phyloP scores from a whole-genome alignment of 2,888 invertebrate species.

The Drosophila parthenogenetica region DNA sequence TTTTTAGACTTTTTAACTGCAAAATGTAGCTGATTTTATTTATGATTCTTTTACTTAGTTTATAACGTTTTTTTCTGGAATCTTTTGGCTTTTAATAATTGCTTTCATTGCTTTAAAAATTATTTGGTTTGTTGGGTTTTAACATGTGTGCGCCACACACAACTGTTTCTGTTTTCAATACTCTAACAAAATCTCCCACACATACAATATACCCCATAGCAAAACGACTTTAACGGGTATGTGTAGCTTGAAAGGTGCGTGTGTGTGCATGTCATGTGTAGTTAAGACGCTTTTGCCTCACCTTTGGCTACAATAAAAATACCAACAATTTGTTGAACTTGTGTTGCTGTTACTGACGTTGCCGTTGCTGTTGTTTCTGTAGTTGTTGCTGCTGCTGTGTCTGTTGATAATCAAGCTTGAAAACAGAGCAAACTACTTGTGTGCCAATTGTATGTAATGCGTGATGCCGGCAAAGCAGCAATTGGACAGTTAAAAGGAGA shows the following conservation, averaged over 20 bases:
- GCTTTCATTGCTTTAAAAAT: too few relatives aligned
- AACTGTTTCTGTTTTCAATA: too few relatives aligned
- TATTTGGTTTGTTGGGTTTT: too few relatives aligned
- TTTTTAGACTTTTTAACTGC: too few relatives aligned
- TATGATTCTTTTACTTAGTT: too few relatives aligned
- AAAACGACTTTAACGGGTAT: not conserved
- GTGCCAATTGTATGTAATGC: conserved; percentile 56
- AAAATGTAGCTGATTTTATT: too few relatives aligned
- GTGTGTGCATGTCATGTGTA: conserved; percentile 31
- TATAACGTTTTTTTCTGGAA: too few relatives aligned
- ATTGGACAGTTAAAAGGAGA: conserved; percentile 9
- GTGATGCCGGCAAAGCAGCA: conserved; percentile 9
- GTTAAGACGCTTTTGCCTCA: conserved; percentile 63
- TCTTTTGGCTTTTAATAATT: too few relatives aligned
- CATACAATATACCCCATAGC: not conserved
- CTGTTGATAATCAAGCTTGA: conserved; percentile 66
- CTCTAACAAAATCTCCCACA: not conserved
- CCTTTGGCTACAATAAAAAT: conserved; percentile 71
- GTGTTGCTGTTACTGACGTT: conserved; percentile 42
- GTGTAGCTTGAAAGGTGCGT: conserved; percentile 5
- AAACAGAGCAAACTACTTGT: conserved; percentile 57
- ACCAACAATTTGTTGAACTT: conserved; percentile 60
- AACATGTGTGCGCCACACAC: too few relatives aligned
- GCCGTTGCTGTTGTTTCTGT: conserved; percentile 31
- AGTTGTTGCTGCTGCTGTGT: conserved; percentile 23